Evolutionary conservation across 2,113 vertebrate genomes (phyloP), one percentile per base, ranked within the genome.

Genomic region (Corvus hawaiiensis): DNA sequence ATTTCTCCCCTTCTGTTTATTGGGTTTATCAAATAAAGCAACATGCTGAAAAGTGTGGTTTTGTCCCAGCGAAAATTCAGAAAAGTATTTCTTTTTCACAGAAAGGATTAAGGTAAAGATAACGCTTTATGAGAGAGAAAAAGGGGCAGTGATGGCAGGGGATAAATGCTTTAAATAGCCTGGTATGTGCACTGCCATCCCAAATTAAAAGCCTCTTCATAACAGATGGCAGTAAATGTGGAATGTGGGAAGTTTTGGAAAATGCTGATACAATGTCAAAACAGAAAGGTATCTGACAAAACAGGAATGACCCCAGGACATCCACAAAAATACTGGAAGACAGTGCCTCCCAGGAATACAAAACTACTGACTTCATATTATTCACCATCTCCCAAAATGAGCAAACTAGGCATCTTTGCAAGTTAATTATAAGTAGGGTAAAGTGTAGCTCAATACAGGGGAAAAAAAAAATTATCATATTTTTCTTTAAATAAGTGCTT

Each of bases 311-410:
- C 94, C 21, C 22, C 33, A 30, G 75, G 84, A 93, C 46, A 76
- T 93, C 51, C 75, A 51, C 74, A 46, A 62, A 85, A 69, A 26
- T 39, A 61, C 90, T 85, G 78, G 62, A 89, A 96, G 84, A 75
- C 17, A 20, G 54, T 87, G 43, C 71, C 91, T 94, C 87, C 35
- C 19, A 93, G 91, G 41, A 93, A 63, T 51, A 69, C 63, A 88
- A 75, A 96, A 87, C 41, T 91, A 91, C 91, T 95, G 89, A 93
- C 78, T 96, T 91, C 33, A 76, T 71, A 83, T 72, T 79, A 80
- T 94, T 90, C 55, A 23, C 28, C 6, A 11, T 17, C 58, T 81
- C 67, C 32, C 37, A 80, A 23, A 88, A 4, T 39, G 41, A 85
- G 87, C 51, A 76, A 87, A 90, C 15, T 13, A 90, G 51, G 81